Percentiles rank a stretch among this genome's conserved stretches.
Conservation (phyloP, 2,113 vertebrate species). For the Heterochromis multidens region DNA sequence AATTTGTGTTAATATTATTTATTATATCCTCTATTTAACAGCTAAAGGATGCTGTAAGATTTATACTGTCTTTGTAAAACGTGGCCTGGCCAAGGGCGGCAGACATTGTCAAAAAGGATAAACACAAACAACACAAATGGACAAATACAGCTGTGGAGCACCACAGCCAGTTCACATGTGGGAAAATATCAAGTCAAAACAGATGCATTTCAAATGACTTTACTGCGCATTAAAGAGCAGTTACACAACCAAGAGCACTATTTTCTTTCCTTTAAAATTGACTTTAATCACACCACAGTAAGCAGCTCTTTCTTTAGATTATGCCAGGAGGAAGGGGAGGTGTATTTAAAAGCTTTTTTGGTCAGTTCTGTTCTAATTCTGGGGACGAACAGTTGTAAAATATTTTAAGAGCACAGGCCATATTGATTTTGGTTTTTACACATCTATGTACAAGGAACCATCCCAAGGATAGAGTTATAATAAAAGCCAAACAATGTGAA, state of each 20-base stretch:
- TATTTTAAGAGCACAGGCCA: not conserved
- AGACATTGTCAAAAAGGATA: not conserved
- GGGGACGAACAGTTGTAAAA: not conserved
- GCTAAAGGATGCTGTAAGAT: not conserved
- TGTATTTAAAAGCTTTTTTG: not conserved
- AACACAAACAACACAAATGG: not conserved
- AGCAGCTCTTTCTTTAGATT: not conserved
- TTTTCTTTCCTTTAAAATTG: not conserved
- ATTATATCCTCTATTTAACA: not conserved
- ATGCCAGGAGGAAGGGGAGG: not conserved
- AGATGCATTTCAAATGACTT: too few species aligned
- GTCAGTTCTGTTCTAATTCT: not conserved
- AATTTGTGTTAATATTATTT: not conserved
- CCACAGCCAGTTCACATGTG: not conserved
- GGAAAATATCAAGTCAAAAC: not conserved
- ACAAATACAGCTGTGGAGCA: not conserved
- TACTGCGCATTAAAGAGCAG: not conserved
- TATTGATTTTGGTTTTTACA: not conserved
- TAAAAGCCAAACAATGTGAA: not conserved
- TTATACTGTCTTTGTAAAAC: not conserved
- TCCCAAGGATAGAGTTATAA: not conserved
- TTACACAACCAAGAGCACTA: not conserved
- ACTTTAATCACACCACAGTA: not conserved
- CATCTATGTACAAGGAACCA: not conserved
- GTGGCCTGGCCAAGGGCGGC: not conserved